Evolutionary conservation across 92 coral and sea anemone species (phyloP), one percentile per base, ranked within the genome.

Genomic region (Parazoanthus darwini): DNA sequence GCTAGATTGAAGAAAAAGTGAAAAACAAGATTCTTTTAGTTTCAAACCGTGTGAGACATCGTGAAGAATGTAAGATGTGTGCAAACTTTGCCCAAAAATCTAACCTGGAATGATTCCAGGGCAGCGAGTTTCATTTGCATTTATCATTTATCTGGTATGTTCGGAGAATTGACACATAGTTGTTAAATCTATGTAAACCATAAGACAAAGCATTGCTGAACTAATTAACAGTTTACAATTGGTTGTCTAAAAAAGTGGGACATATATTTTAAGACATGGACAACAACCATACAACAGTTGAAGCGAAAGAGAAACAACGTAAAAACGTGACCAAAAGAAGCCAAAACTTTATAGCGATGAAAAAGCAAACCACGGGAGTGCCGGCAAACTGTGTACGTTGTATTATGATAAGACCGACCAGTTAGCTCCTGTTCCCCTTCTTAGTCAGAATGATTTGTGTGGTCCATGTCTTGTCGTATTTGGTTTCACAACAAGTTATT

Each of bases 31-130:
- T 75, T 22, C 13, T 38, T 76, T 8, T 50, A 37, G 80, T 76
- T 76, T 76, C 80, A 38, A 42, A n/a, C 5, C 33, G 78, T 74
- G 44, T 76, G 51, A 54, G 44, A 54, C 80, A 76, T 36, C 11
- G 8, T 16, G 39, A 39, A 3, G 26, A 37, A 3, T 76, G 80
- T 18, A 39, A 76, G 22, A 76, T 72, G 22, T 63, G 26, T 63
- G 14, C 26, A 18, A 63, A 18, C 70, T 63, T 4, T 63, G 70
- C 70, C 26, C n/a, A 18, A 20, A 63, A 2, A 20, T 18, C 11
- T 20, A 13, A 36, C 78, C 80, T 76, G 80, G 80, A 76, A 76
- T 11, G 51, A 76, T 38, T 76, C 80, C 80, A 76, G 39, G 37
- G 15, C 3, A 13, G 78, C 10, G 44, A 37, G 43, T 18, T 35